Evolutionary conservation across 2,797 vertebrate species (phyloP).

Genomic region (Hippoglossus hippoglossus): DNA sequence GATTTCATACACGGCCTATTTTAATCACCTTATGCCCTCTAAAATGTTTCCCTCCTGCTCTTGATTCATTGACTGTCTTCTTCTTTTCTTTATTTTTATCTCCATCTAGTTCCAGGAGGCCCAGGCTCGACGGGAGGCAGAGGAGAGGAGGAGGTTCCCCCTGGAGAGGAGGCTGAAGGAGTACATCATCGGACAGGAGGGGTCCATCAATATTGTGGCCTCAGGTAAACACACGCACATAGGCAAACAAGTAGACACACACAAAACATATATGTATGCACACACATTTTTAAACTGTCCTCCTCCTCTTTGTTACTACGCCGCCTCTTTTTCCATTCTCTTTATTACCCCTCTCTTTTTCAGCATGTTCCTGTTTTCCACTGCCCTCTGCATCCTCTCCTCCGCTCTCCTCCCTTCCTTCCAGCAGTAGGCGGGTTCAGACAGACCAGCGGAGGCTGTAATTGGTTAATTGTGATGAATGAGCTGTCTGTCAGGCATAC

Average conservation of each 20-base stretch:
- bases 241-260: conserved; percentile 8
- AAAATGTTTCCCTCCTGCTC: neutral
- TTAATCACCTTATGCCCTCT: conserved; percentile 3
- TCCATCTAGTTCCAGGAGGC: conserved; percentile 89
- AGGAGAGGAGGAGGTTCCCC: conserved; percentile 92
- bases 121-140: conserved; percentile 86
- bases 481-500: conserved; percentile 84
- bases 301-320: neutral
- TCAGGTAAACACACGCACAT: conserved; percentile 83
- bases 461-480: conserved; percentile 93
- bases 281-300: neutral
- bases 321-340: neutral
- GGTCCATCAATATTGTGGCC: conserved; percentile 92
- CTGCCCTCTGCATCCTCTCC: conserved; percentile 27
- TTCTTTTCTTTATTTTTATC: conserved; percentile 40
- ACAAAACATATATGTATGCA: neutral
- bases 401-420: conserved; percentile 58
- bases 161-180: conserved; percentile 94
- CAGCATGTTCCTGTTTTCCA: conserved; percentile 8
- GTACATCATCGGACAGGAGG: conserved; percentile 96
- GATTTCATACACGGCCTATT: conserved; percentile 5
- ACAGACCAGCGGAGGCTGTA: conserved; percentile 82
- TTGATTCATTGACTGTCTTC: conserved; percentile 23
- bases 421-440: conserved; percentile 77
- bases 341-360: conserved; percentile 10